phyloP scores from a whole-genome alignment of 1,140 invertebrate species.

The Diachasmimorpha longicaudata region DNA sequence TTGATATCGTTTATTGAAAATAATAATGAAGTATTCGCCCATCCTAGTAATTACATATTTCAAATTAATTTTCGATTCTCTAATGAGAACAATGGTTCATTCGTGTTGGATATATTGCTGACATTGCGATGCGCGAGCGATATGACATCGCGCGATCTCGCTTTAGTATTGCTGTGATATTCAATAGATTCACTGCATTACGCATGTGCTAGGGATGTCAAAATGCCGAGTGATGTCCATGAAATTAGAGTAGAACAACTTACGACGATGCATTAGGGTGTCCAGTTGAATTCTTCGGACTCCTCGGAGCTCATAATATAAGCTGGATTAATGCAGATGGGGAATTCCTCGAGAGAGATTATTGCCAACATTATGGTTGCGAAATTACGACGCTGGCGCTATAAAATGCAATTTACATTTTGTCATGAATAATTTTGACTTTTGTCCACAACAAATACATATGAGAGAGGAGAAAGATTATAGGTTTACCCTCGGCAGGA shows the following conservation, averaged over 20 bases:
- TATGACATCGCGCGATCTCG: background rate
- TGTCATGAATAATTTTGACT: conserved; percentile 32
- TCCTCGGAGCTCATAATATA: background rate
- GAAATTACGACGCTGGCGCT: conserved; percentile 49
- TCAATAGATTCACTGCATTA: background rate
- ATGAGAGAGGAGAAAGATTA: background rate
- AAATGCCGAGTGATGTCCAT: background rate
- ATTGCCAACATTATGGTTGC: background rate
- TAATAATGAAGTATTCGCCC: conserved; percentile 19
- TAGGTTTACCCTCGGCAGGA: conserved; percentile 27
- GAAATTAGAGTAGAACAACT: background rate
- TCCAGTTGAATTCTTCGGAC: background rate
- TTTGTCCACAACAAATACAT: too few relatives aligned
- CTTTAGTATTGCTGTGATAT: background rate
- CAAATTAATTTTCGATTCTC: background rate
- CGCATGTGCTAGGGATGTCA: background rate
- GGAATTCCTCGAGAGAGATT: background rate
- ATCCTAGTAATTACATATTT: background rate
- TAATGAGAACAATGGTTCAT: background rate
- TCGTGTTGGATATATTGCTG: background rate
- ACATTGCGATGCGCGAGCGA: background rate
- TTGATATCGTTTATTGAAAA: conserved; percentile 33
- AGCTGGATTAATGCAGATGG: background rate
- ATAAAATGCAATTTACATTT: conserved; percentile 29
- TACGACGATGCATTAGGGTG: background rate